Conservation (phyloP, 2,113 vertebrate species). For the Trematocara stigmaticum region DNA sequence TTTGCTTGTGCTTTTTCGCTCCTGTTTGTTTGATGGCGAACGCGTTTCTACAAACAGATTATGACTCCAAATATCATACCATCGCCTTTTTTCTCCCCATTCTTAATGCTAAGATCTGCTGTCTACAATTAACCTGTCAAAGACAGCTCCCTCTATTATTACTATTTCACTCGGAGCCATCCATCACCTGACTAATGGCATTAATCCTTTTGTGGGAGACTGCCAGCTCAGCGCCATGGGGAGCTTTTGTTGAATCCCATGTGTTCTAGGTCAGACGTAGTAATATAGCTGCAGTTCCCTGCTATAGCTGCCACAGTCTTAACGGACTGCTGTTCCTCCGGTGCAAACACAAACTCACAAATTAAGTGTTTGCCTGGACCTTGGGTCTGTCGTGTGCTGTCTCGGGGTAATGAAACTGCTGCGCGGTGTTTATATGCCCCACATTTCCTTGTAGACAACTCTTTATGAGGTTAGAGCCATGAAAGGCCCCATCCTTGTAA, state of each 20-base stretch:
- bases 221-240: background rate
- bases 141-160: constrained; percentile 21
- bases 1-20: background rate
- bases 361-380: constrained; percentile 27
- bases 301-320: background rate
- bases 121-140: background rate
- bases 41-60: background rate
- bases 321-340: constrained; percentile 5
- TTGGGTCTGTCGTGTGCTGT: background rate
- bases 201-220: constrained; percentile 35
- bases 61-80: no score
- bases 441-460: background rate
- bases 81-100: rapidly evolving
- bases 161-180: constrained; percentile 19
- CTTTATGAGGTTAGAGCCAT: constrained; percentile 12
- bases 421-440: background rate
- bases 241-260: constrained; percentile 5
- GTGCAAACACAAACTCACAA: constrained; percentile 28
- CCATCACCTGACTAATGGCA: constrained; percentile 41
- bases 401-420: background rate
- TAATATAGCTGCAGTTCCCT: background rate
- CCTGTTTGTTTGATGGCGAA: background rate
- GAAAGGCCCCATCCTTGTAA: background rate
- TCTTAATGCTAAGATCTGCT: background rate
- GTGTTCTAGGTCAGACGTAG: background rate